Percentiles rank a stretch among this genome's conserved stretches.
phyloP scores from a whole-genome alignment of 2,888 invertebrate genomes.

The Leucoma salicis region DNA sequence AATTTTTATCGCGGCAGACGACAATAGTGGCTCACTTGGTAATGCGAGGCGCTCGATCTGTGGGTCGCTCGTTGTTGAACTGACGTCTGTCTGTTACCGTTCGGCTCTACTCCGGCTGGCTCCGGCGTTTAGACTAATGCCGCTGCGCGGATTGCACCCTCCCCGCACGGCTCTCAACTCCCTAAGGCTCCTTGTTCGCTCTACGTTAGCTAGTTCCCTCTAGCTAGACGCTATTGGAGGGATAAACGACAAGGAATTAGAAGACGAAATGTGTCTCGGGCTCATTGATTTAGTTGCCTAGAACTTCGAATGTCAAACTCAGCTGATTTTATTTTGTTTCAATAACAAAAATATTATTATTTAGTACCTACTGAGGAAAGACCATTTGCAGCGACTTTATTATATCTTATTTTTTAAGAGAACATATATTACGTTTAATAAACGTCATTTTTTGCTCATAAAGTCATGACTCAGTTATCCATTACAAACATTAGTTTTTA shows the following conservation, averaged over 20 bases:
- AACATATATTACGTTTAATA: no score
- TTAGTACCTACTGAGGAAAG: no score
- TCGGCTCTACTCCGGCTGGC: slow-evolving; percentile 40
- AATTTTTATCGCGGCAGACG: slow-evolving; percentile 57
- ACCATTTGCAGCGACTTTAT: no score
- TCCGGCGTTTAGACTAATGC: slow-evolving; percentile 37
- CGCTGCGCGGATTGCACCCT: slow-evolving; percentile 69
- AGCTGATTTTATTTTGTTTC: no score
- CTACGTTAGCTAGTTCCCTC: slow-evolving; percentile 55
- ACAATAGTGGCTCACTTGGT: slow-evolving; percentile 47
- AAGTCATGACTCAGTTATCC: no score
- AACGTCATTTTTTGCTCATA: no score
- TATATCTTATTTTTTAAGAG: no score
- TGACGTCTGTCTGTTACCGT: slow-evolving; percentile 60
- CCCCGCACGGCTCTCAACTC: slow-evolving; percentile 55
- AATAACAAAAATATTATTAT: no score
- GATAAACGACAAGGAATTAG: background rate
- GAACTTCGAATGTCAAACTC: no score
- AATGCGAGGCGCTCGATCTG: slow-evolving; percentile 70
- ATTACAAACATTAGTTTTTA: no score
- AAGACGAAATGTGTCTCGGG: no score
- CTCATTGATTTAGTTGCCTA: no score
- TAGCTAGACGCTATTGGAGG: slow-evolving; percentile 9
- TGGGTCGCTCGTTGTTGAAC: slow-evolving; percentile 70
- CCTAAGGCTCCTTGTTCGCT: slow-evolving; percentile 45